These are phyloP conservation scores for Mycalesis mineus DNA, from an alignment of 2,888 invertebrate species.

Conservation along the genomic window DNA sequence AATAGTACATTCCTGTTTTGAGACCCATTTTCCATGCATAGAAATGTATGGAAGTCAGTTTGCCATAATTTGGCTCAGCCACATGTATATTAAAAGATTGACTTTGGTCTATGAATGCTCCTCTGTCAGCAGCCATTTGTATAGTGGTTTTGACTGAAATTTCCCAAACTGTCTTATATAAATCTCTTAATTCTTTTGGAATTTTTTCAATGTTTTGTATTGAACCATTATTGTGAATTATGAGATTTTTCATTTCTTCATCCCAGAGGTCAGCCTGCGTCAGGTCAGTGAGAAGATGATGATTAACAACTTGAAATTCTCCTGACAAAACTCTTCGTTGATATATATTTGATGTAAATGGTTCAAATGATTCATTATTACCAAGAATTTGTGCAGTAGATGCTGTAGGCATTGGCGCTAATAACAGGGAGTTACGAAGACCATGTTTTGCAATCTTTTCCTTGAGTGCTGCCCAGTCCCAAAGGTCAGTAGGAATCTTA, in stretches of 20 bases:
- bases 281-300: slow-evolving; percentile 94
- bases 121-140: slow-evolving; percentile 98
- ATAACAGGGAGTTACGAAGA: slow-evolving; percentile 92
- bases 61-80: slow-evolving; percentile 94
- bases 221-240: slow-evolving; percentile 95
- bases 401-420: slow-evolving; percentile 99
- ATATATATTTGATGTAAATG: slow-evolving; percentile 98
- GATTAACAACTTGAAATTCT: slow-evolving; percentile 97
- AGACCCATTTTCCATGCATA: slow-evolving; percentile 97
- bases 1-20: slow-evolving; percentile 99
- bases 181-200: slow-evolving; percentile 88
- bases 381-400: slow-evolving; percentile 99
- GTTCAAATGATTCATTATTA: slow-evolving; percentile 98
- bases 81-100: slow-evolving; percentile 99
- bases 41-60: slow-evolving; percentile 98
- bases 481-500: slow-evolving; percentile 89
- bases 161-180: slow-evolving; percentile 99
- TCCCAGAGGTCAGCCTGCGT: slow-evolving; percentile 95
- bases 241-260: slow-evolving; percentile 95
- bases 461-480: slow-evolving; percentile 93
- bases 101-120: slow-evolving; percentile 98
- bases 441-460: slow-evolving; percentile 92
- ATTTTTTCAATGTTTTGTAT: slow-evolving; percentile 92
- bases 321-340: slow-evolving; percentile 95
- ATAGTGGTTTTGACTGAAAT: slow-evolving; percentile 94